phyloP scores from a whole-genome alignment of 2,888 invertebrate species.

The Protonemura montana region DNA sequence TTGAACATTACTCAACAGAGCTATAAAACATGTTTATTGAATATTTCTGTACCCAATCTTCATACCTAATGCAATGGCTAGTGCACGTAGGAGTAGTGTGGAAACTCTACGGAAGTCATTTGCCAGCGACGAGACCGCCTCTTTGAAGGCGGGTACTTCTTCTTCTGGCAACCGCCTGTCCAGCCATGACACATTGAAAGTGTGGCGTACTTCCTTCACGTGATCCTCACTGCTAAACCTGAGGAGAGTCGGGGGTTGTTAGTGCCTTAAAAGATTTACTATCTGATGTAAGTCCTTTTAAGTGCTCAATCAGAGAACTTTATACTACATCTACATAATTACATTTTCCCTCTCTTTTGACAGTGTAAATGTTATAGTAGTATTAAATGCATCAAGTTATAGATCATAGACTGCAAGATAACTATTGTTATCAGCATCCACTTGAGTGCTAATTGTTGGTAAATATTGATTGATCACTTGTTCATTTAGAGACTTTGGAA shows the following conservation, averaged over 20 bases:
- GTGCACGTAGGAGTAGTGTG: constrained; percentile 67
- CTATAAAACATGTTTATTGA: too few relatives aligned
- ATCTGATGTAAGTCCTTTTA: too few relatives aligned
- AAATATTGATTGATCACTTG: constrained; percentile 2
- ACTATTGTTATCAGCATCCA: not conserved
- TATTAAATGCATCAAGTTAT: not conserved
- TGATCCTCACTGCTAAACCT: constrained; percentile 49
- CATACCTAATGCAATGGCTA: constrained; percentile 46
- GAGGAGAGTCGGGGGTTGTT: too few relatives aligned
- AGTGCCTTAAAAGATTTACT: too few relatives aligned
- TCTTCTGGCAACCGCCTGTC: constrained; percentile 68
- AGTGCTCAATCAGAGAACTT: too few relatives aligned
- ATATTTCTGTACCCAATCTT: too few relatives aligned
- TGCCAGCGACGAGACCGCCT: constrained; percentile 72
- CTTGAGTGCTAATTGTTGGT: constrained; percentile 4
- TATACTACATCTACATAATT: not conserved
- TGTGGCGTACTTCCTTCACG: constrained; percentile 71
- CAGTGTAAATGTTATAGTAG: too few relatives aligned
- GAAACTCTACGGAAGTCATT: constrained; percentile 73
- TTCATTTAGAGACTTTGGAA: not conserved
- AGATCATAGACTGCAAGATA: not conserved
- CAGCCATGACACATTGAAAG: constrained; percentile 70
- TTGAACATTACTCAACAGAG: too few relatives aligned
- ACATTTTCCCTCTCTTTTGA: not conserved
- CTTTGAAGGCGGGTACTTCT: constrained; percentile 72